These are phyloP conservation scores for Sus cebifrons DNA, from an alignment of 2,797 vertebrate genomes.

Conservation along the genomic window DNA sequence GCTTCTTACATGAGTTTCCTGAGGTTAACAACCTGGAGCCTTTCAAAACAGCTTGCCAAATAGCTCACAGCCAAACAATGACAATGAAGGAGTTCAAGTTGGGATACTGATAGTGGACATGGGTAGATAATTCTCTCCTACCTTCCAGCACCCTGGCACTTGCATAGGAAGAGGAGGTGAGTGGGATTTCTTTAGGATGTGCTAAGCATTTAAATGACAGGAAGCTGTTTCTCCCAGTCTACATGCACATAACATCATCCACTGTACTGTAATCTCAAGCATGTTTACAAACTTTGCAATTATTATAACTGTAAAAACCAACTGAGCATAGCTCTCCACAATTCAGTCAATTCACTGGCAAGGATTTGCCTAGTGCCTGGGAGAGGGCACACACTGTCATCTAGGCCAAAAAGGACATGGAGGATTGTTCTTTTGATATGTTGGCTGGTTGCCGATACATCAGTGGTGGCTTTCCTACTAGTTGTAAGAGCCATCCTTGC, in stretches of 20 bases:
- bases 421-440: neutral
- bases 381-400: neutral
- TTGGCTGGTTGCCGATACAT: neutral
- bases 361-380: constrained; percentile 11
- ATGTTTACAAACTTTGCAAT: constrained; percentile 64
- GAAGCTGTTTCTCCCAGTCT: constrained; percentile 22
- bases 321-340: constrained; percentile 26
- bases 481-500: neutral
- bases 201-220: constrained; percentile 38
- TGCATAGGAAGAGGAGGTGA: neutral
- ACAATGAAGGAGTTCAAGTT: constrained; percentile 13
- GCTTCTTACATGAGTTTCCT: constrained; percentile 52
- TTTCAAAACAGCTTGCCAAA: constrained; percentile 62
- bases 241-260: neutral
- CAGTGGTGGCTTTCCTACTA: neutral
- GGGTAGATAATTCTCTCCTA: neutral
- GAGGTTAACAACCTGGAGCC: constrained; percentile 30
- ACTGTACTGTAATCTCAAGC: constrained; percentile 33
- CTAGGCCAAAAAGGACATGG: neutral
- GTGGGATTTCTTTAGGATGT: constrained; percentile 54
- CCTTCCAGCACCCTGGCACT: neutral
- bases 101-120: neutral
- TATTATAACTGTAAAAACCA: constrained; percentile 47
- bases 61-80: neutral
- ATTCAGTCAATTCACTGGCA: neutral